phyloP scores from a whole-genome alignment of 2,113 vertebrate genomes.

The Nycticorax nycticorax region DNA sequence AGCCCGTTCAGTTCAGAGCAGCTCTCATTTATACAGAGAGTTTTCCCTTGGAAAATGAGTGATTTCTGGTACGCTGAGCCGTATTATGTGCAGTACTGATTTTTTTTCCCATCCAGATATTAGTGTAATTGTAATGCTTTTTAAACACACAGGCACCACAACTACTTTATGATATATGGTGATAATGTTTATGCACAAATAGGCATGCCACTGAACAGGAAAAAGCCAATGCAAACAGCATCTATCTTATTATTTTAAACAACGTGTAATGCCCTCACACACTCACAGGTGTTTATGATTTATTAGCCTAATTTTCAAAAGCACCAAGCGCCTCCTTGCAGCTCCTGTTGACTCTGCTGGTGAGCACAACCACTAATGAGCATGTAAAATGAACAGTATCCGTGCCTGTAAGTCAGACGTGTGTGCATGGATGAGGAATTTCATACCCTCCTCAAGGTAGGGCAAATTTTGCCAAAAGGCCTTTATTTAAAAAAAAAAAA shows the following conservation, averaged over 20 bases:
- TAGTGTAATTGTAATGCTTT: neutral
- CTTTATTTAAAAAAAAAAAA: neutral
- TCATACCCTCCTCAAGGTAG: rapidly evolving
- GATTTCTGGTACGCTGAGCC: neutral
- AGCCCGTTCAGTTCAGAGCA: rapidly evolving
- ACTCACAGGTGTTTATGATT: neutral
- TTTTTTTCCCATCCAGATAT: neutral
- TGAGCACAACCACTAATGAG: neutral
- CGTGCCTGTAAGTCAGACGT: neutral
- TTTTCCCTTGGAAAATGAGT: neutral
- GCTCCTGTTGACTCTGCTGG: neutral
- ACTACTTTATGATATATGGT: neutral
- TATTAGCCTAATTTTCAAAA: neutral
- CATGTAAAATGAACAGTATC: neutral
- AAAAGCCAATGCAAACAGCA: neutral
- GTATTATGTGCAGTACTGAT: neutral
- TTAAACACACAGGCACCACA: neutral
- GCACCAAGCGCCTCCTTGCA: neutral
- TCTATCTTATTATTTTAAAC: neutral
- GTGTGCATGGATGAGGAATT: neutral
- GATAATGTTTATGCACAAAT: neutral
- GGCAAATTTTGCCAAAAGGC: neutral
- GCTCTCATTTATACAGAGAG: neutral
- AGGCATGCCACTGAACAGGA: neutral
- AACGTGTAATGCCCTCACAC: neutral